phyloP scores from a whole-genome alignment of 64 coral and sea anemone genomes.

The Catalaphyllia jardinei region DNA sequence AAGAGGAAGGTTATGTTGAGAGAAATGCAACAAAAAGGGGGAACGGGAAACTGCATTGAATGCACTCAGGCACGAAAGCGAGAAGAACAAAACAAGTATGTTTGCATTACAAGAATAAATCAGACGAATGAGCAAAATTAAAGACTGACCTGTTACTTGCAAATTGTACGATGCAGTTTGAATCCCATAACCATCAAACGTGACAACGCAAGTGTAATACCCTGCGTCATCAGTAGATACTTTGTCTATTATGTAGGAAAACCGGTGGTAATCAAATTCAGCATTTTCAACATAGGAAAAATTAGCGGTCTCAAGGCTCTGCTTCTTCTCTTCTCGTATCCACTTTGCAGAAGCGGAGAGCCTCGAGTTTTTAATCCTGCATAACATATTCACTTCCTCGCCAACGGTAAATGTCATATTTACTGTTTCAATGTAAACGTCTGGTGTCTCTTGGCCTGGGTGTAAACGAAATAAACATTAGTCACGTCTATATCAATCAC shows the following conservation, averaged over 20 bases:
- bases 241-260: not conserved
- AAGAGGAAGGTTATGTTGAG: too few relatives aligned
- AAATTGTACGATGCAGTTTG: not conserved
- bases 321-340: not conserved
- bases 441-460: not conserved
- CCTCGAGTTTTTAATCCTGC: not conserved
- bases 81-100: too few relatives aligned
- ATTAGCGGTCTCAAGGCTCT: not conserved
- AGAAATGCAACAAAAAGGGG: too few relatives aligned
- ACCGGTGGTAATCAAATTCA: not conserved
- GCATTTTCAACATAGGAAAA: not conserved
- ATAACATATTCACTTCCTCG: not conserved
- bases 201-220: not conserved
- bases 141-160: not conserved
- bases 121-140: too few relatives aligned
- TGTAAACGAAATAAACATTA: too few relatives aligned
- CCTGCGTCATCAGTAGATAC: not conserved
- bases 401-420: not conserved
- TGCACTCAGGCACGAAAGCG: too few relatives aligned
- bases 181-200: not conserved
- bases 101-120: too few relatives aligned
- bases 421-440: not conserved
- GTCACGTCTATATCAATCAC: too few relatives aligned
- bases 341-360: not conserved
- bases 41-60: too few relatives aligned